phyloP scores from a whole-genome alignment of 2,113 vertebrate genomes.

The Ceyx cyanopectus region DNA sequence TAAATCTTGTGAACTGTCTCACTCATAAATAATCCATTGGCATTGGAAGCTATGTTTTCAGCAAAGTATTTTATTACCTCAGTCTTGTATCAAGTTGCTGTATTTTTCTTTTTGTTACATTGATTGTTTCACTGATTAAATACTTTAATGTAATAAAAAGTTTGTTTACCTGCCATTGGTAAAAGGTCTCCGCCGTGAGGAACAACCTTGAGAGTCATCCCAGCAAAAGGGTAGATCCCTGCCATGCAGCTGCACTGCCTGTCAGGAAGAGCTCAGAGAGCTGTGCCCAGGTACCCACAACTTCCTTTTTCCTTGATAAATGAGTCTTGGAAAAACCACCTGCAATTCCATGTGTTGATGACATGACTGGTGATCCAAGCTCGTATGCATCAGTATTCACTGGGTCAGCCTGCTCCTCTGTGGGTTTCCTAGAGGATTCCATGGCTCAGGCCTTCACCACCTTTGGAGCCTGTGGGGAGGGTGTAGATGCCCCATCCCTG shows the following conservation, averaged over 20 bases:
- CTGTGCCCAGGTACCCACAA: no score
- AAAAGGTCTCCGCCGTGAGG: no score
- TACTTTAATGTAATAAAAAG: slow-evolving; percentile 73
- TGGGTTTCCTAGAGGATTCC: background rate
- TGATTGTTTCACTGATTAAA: slow-evolving; percentile 82
- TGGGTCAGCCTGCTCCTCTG: background rate
- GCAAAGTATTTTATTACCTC: slow-evolving; percentile 86
- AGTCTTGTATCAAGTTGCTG: slow-evolving; percentile 84
- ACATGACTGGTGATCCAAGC: no score
- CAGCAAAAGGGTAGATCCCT: no score
- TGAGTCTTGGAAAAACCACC: no score
- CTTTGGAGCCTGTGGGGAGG: background rate
- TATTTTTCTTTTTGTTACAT: slow-evolving; percentile 85
- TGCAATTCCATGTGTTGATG: no score
- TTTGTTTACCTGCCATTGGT: slow-evolving; percentile 61
- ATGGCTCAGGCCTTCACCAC: background rate
- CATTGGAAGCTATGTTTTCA: slow-evolving; percentile 75
- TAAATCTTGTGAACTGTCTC: slow-evolving; percentile 72
- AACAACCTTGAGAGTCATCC: no score
- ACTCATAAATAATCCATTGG: slow-evolving; percentile 56
- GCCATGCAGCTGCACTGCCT: no score
- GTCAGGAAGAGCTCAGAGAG: no score
- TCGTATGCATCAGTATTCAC: no score
- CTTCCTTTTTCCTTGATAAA: no score
- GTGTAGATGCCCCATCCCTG: background rate